Evolutionary conservation across 2,113 vertebrate genomes (phyloP), one percentile per base, ranked within the genome.

Genomic region (Sterrhoptilus dennistouni): DNA sequence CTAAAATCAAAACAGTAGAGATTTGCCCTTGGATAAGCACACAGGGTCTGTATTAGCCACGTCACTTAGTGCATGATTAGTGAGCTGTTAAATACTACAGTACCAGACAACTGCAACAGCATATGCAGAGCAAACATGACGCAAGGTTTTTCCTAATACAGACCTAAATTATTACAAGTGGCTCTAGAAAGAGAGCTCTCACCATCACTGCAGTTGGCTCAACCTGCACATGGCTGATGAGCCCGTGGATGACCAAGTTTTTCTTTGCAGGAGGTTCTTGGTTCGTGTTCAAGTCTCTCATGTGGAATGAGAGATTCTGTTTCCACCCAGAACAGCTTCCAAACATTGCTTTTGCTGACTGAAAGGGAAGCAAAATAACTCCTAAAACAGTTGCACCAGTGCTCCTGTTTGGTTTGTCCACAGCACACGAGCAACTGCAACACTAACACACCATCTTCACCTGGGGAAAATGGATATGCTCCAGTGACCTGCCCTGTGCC

Each of bases 221-320:
- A 36, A 63, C 8, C 6, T 3, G 6, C 22, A 5, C 80, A 19
- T 22, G 4, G 2, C 78, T 4, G 3, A 52, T 16, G 47, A 13
- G 4, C 57, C 42, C 4, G 0, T 1, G 0, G 4, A 52, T 4
- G 10, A 35, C 22, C 36, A 25, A 3, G 6, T 2, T 44, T 53
- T 27, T 11, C 23, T 83, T 56, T 27, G 68, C 40, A 21, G 42
- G 40, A 71, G 9, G n/a, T 17, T 56, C 57, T 38, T 38, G 38
- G 38, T 20, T 84, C 0, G 0, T 2, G 0, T 63, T 91, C 80
- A 28, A 35, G 24, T 13, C 52, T 93, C 53, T 53, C 61, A 15
- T 12, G 76, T 71, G 50, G 64, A 68, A 60, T 8, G 15, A 38
- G 38, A 38, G 38, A 38, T 12, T 38, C 38, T 12, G 28, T 23